phyloP scores from a whole-genome alignment of 2,113 vertebrate genomes.

The Nesospiza acunhae region DNA sequence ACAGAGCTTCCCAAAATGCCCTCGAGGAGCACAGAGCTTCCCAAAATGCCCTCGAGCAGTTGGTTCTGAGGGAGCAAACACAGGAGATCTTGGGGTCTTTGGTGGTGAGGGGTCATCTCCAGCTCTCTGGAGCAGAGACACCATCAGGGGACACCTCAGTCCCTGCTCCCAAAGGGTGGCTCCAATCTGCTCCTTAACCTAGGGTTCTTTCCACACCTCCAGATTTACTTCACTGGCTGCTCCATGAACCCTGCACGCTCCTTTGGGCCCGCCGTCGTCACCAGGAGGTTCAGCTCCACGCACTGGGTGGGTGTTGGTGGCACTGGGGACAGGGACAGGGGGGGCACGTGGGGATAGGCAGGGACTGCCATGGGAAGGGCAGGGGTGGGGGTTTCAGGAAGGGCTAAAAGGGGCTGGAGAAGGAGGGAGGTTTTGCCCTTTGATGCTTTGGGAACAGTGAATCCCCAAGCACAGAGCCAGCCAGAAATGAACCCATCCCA shows the following conservation, averaged over 20 bases:
- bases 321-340: neutral
- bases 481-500: neutral
- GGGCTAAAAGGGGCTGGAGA: neutral
- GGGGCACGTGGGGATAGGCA: neutral
- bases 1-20: neutral
- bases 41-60: rapidly evolving
- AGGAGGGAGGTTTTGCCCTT: rapidly evolving
- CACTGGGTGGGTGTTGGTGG: constrained; percentile 75
- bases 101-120: rapidly evolving
- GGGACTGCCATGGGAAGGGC: rapidly evolving
- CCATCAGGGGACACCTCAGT: rapidly evolving
- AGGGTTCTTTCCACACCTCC: neutral
- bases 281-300: constrained; percentile 58
- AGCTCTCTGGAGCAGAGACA: neutral
- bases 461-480: neutral
- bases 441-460: rapidly evolving
- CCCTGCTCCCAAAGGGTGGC: neutral
- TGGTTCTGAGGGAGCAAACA: neutral
- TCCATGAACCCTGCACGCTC: constrained; percentile 85
- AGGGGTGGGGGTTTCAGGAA: neutral
- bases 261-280: constrained; percentile 74
- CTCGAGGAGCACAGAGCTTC: rapidly evolving
- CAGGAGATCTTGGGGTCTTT: rapidly evolving
- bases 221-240: constrained; percentile 83
- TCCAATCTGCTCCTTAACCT: neutral